Evolutionary conservation across 1,140 invertebrate genomes (phyloP).

Genomic region (Manduca sexta): DNA sequence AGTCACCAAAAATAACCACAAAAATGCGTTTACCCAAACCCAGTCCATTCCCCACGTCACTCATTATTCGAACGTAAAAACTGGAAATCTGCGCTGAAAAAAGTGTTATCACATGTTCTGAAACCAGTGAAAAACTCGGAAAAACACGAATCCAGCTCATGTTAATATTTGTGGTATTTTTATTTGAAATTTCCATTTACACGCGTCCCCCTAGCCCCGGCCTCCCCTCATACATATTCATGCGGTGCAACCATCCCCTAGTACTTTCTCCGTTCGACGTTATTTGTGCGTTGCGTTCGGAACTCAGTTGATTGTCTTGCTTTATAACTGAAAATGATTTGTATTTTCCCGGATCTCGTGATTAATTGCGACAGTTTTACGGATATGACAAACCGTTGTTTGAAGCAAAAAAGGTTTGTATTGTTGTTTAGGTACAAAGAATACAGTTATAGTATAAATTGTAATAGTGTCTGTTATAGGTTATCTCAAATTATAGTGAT

Average conservation of each 20-base stretch:
- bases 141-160: conserved; percentile 66
- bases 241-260: conserved; percentile 60
- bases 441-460: no score
- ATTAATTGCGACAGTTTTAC: no score
- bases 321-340: not conserved
- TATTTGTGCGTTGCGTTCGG: conserved; percentile 13
- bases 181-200: conserved; percentile 73
- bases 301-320: not conserved
- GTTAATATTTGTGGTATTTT: conserved; percentile 71
- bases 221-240: conserved; percentile 71
- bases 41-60: not conserved
- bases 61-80: conserved; percentile 14
- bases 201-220: conserved; percentile 30
- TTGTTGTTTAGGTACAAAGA: no score
- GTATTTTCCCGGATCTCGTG: not conserved
- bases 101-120: conserved; percentile 51
- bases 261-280: conserved; percentile 40
- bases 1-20: no score
- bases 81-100: conserved; percentile 12
- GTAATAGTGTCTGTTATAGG: no score
- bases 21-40: no score
- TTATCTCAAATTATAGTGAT: no score
- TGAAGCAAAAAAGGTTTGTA: no score
- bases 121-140: conserved; percentile 36
- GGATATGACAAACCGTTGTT: no score